Conservation (phyloP, 2,113 vertebrate genomes). For the Oncorhynchus keta region DNA sequence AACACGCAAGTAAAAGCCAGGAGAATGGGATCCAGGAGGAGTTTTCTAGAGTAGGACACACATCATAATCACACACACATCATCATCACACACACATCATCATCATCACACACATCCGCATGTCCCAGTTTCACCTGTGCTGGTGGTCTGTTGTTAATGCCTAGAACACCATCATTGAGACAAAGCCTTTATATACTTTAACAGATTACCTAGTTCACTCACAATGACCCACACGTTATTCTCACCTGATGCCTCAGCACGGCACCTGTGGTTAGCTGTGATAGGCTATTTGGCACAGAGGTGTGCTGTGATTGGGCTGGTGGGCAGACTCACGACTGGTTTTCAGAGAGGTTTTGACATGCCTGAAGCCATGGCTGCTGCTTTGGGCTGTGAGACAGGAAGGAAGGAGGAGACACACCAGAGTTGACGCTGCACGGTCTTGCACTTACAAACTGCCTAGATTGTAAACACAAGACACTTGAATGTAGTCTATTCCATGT, state of each 20-base stretch:
- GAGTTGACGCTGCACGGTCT: slow-evolving; percentile 62
- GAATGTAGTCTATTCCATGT: slow-evolving; percentile 88
- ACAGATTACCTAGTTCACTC: slow-evolving; percentile 18
- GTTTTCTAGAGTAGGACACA: not conserved
- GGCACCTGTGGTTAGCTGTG: not conserved
- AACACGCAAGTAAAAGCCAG: not conserved
- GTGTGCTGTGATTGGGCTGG: not conserved
- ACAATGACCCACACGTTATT: slow-evolving; percentile 26
- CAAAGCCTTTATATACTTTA: slow-evolving; percentile 43
- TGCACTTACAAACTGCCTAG: slow-evolving; percentile 78
- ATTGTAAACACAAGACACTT: slow-evolving; percentile 92
- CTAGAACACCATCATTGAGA: slow-evolving; percentile 36
- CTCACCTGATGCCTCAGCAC: slow-evolving; percentile 52
- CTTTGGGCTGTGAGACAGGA: slow-evolving; percentile 11
- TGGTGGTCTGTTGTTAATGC: slow-evolving; percentile 47
- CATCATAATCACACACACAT: slow-evolving; percentile 13
- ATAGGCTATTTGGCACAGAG: too few species aligned
- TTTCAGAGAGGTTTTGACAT: slow-evolving; percentile 38
- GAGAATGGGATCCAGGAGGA: not conserved
- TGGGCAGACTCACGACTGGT: not conserved
- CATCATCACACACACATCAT: slow-evolving; percentile 22
- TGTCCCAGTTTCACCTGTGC: slow-evolving; percentile 21
- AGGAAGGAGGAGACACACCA: slow-evolving; percentile 6
- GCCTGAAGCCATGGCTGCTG: slow-evolving; percentile 34
- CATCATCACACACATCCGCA: slow-evolving; percentile 18